Evolutionary conservation across 2,113 vertebrate species (phyloP), one percentile per base, ranked within the genome.

Genomic region (Cairina moschata): DNA sequence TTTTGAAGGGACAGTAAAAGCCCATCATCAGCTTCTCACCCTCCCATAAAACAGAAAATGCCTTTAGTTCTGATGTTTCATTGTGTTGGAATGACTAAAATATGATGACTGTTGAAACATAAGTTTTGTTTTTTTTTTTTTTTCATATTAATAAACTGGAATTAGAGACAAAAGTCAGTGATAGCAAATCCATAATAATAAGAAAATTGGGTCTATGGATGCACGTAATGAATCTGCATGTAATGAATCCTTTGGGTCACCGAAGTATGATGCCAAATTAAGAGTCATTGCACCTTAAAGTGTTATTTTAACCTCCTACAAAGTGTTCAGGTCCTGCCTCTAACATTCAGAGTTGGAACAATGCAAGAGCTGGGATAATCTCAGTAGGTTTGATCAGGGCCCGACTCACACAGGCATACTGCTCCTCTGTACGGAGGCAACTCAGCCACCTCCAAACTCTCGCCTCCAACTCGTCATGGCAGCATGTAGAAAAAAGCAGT

Each of bases 391-490:
- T 83, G 82, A 78, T 48, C 17, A 29, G 54, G 34, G 52, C 32
- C 54, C 18, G 58, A 75, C 32, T 4, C 1, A 4, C 36, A 26
- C 56, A 46, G 34, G 29, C 59, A 22, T 65, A 29, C 55, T 83
- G 23, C n/a, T 84, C 18, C n/a, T 26, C 54, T 44, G 7, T 3
- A 44, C 0, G 0, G 46, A 67, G 52, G n/a, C 78, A 83, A 23
- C 22, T 34, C 2, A 54, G 17, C 44, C 48, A 5, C 36, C 48
- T 40, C 31, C 9, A 14, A 7, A 62, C 36, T 66, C 55, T 80
- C 67, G 58, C 8, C 28, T 36, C 13, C 14, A 17, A n/a, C 36
- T 54, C 46, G 17, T 63, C 74, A 68, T 0, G 1, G 69, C 85
- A 85, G 34, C 36, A 34, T 23, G 31, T 40, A 6, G 13, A 32